Evolutionary conservation across 2,797 vertebrate genomes (phyloP).

Genomic region (Momotus momota): DNA sequence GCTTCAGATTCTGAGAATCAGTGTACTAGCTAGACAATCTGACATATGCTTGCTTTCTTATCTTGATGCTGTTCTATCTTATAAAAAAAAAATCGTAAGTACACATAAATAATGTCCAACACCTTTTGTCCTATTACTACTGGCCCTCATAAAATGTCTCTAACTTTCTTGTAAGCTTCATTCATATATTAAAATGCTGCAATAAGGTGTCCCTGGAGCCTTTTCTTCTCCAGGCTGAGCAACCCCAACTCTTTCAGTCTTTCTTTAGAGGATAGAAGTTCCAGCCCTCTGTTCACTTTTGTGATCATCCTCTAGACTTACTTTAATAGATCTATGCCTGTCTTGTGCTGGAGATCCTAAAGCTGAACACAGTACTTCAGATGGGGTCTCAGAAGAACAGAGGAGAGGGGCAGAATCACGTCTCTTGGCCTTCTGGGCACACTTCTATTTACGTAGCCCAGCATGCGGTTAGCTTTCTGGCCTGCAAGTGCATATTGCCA

Average conservation of each 20-base stretch:
- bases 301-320: neutral
- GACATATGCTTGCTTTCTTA: neutral
- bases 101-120: neutral
- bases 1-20: neutral
- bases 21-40: neutral
- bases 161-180: neutral
- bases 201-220: neutral
- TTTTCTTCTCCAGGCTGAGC: neutral
- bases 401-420: neutral
- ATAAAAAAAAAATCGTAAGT: neutral
- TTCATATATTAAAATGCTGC: neutral
- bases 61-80: neutral
- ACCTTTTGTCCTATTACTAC: neutral
- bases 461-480: neutral
- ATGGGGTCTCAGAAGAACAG: neutral
- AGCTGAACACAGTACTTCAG: neutral
- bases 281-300: neutral
- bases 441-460: neutral
- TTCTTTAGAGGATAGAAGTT: too few relatives aligned
- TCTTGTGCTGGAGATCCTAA: neutral
- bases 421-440: neutral
- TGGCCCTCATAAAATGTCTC: neutral
- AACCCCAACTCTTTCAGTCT: too few relatives aligned
- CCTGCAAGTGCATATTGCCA: fast-evolving
- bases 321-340: neutral